phyloP scores from a whole-genome alignment of 2,113 vertebrate genomes.

The Brevimyrus niger region DNA sequence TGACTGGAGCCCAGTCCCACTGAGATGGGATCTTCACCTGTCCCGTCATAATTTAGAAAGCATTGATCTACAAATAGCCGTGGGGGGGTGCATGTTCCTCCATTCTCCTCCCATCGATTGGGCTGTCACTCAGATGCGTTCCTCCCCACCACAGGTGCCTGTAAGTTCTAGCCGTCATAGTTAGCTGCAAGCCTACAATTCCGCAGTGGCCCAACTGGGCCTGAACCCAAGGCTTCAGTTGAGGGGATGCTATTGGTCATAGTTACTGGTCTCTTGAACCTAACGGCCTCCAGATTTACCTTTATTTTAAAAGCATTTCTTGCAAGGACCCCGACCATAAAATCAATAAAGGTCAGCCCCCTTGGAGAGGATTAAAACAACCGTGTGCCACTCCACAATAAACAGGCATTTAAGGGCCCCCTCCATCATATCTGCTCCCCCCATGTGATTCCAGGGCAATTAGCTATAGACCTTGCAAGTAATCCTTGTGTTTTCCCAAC shows the following conservation, averaged over 20 bases:
- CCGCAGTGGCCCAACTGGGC: not conserved
- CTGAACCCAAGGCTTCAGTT: not conserved
- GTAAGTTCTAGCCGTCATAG: not conserved
- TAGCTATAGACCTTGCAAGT: constrained; percentile 8
- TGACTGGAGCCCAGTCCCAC: not conserved
- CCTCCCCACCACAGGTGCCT: not conserved
- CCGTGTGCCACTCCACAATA: not conserved
- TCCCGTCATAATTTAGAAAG: not conserved
- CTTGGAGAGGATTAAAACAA: not conserved
- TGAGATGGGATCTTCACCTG: not conserved
- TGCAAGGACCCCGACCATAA: constrained; percentile 3
- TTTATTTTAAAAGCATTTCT: not conserved
- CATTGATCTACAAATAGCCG: not conserved
- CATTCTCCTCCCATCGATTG: not conserved
- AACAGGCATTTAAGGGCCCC: not conserved
- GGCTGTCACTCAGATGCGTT: not conserved
- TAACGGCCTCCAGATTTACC: not conserved
- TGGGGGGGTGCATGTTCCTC: not conserved
- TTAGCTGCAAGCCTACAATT: not conserved
- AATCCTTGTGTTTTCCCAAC: constrained; percentile 13
- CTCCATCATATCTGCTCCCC: not conserved
- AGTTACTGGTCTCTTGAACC: not conserved
- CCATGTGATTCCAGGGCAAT: constrained; percentile 20
- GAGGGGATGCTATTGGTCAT: not conserved
- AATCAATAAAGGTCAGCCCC: constrained; percentile 11